Evolutionary conservation across 2,888 invertebrate genomes (phyloP).

Genomic region (Hoplodrina ambigua): DNA sequence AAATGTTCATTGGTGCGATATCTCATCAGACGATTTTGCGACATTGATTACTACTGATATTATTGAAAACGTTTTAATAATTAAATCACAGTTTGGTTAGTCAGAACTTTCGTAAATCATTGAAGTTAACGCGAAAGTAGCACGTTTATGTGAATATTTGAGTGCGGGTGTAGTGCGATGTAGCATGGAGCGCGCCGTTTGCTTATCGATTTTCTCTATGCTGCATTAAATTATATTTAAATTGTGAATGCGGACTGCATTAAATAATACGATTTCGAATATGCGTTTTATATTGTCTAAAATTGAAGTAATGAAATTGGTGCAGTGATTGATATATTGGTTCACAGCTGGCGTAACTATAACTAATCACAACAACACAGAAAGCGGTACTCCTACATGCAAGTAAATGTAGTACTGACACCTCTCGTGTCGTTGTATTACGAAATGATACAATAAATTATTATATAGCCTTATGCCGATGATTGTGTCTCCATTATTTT

Average conservation of each 20-base stretch:
- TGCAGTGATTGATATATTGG: slow-evolving; percentile 64
- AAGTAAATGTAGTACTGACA: slow-evolving; percentile 27
- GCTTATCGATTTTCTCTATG: slow-evolving; percentile 90
- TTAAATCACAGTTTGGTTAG: slow-evolving; percentile 49
- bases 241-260: slow-evolving; percentile 84
- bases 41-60: slow-evolving; percentile 65
- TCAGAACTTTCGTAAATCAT: slow-evolving; percentile 64
- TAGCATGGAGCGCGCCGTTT: slow-evolving; percentile 86
- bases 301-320: slow-evolving; percentile 66
- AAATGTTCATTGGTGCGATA: slow-evolving; percentile 73
- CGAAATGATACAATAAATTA: slow-evolving; percentile 48
- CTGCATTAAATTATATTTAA: slow-evolving; percentile 88
- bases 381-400: slow-evolving; percentile 23
- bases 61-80: slow-evolving; percentile 58
- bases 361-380: slow-evolving; percentile 34
- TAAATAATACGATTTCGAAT: slow-evolving; percentile 69
- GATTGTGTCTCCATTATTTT: slow-evolving; percentile 84
- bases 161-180: slow-evolving; percentile 79
- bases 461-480: slow-evolving; percentile 78
- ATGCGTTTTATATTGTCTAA: slow-evolving; percentile 72
- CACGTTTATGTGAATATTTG: slow-evolving; percentile 74
- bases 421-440: slow-evolving; percentile 28
- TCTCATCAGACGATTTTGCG: slow-evolving; percentile 68
- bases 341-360: slow-evolving; percentile 48
- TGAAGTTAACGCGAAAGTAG: slow-evolving; percentile 73